phyloP scores from a whole-genome alignment of 2,888 invertebrate genomes.

The Ichneumoninae sp. region DNA sequence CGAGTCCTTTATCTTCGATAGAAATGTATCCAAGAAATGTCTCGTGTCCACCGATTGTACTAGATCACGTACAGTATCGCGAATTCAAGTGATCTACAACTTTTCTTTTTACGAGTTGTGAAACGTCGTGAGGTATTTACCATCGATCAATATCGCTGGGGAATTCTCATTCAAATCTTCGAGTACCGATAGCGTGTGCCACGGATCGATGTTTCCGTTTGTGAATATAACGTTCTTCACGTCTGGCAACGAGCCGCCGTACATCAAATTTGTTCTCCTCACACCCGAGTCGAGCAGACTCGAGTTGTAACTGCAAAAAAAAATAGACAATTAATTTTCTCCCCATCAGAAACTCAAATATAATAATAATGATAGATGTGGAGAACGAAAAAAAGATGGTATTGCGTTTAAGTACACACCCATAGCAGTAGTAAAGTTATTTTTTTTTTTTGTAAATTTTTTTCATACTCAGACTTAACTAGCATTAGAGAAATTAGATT shows the following conservation, averaged over 20 bases:
- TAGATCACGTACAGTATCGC: neutral
- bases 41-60: neutral
- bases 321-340: neutral
- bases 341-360: neutral
- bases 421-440: slow-evolving; percentile 6
- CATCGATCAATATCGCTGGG: slow-evolving; percentile 78
- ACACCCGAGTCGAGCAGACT: slow-evolving; percentile 82
- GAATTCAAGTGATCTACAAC: neutral
- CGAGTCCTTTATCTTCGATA: neutral
- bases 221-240: slow-evolving; percentile 86
- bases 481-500: slow-evolving; percentile 23
- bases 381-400: slow-evolving; percentile 3
- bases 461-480: slow-evolving; percentile 15
- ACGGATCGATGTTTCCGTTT: slow-evolving; percentile 87
- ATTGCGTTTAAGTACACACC: slow-evolving; percentile 3
- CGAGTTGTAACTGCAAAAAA: slow-evolving; percentile 71
- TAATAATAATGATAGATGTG: neutral
- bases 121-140: slow-evolving; percentile 64
- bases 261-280: slow-evolving; percentile 84
- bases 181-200: slow-evolving; percentile 86
- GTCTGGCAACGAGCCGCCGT: slow-evolving; percentile 85
- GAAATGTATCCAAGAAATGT: neutral
- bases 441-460: neutral
- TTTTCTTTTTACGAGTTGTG: neutral
- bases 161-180: slow-evolving; percentile 80